Conservation (phyloP, 2,888 invertebrate genomes). For the Hirtodrosophila cameraria region DNA sequence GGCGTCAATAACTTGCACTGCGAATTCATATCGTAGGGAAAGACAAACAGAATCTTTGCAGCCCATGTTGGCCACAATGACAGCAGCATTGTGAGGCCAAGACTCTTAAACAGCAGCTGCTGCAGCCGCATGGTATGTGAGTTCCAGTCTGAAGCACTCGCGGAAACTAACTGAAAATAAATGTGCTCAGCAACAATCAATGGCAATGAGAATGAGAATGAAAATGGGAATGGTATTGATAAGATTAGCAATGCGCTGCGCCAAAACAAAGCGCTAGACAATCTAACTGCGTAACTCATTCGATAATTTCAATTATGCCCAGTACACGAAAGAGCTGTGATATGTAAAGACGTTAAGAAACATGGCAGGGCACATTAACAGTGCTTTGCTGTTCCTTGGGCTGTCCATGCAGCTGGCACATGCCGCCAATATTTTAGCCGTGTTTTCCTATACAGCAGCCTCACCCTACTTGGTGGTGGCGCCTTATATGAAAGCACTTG, state of each 20-base stretch:
- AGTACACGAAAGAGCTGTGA: constrained; percentile 42
- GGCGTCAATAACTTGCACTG: constrained; percentile 76
- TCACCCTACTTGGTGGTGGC: constrained; percentile 67
- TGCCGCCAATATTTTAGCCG: constrained; percentile 56
- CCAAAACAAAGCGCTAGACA: too few species aligned
- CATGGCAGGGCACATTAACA: constrained; percentile 24
- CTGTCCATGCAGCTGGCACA: constrained; percentile 23
- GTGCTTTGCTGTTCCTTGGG: constrained; percentile 19
- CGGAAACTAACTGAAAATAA: constrained; percentile 22
- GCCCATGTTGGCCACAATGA: constrained; percentile 1
- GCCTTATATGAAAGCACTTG: constrained; percentile 49
- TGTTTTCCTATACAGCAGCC: constrained; percentile 57
- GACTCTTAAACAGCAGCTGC: constrained; percentile 5
- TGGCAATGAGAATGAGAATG: constrained; percentile 6
- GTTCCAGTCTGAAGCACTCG: constrained; percentile 7
- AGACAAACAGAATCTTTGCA: constrained; percentile 56
- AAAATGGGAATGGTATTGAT: constrained; percentile 35
- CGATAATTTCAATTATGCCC: constrained; percentile 7
- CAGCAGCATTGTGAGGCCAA: constrained; percentile 3
- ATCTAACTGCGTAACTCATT: not conserved
- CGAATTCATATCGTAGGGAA: constrained; percentile 60
- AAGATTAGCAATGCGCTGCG: constrained; percentile 33
- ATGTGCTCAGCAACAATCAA: not conserved
- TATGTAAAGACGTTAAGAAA: constrained; percentile 42
- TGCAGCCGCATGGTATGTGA: constrained; percentile 25